Percentiles rank a stretch among this genome's conserved stretches.
Evolutionary conservation across 2,888 invertebrate genomes (phyloP).

Genomic region (Quadriops clusia): DNA sequence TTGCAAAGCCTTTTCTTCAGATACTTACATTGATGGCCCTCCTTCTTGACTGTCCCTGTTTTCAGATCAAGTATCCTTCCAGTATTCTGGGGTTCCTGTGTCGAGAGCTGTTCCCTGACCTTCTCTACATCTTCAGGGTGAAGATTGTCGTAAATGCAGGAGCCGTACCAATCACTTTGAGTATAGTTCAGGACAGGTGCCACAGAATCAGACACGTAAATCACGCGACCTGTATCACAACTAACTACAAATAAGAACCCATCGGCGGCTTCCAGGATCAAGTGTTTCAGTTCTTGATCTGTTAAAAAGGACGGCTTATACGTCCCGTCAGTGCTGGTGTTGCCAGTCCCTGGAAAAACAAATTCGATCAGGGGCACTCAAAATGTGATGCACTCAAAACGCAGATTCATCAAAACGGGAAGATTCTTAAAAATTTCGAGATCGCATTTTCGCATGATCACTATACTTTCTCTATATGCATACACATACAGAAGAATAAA

Average conservation of each 20-base stretch:
- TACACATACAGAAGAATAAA: neutral
- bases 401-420: too few relatives aligned
- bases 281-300: slow-evolving; percentile 96
- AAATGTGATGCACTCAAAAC: too few relatives aligned
- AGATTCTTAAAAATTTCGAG: too few relatives aligned
- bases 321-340: slow-evolving; percentile 91
- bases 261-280: slow-evolving; percentile 97
- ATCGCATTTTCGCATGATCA: too few relatives aligned
- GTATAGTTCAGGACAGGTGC: slow-evolving; percentile 94
- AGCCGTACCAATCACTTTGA: slow-evolving; percentile 96
- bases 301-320: slow-evolving; percentile 98
- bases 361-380: slow-evolving; percentile 3
- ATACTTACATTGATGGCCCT: slow-evolving; percentile 96
- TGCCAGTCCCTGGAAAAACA: slow-evolving; percentile 69
- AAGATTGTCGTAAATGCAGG: slow-evolving; percentile 89
- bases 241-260: slow-evolving; percentile 95
- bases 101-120: slow-evolving; percentile 92
- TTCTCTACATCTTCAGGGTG: slow-evolving; percentile 97
- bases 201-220: slow-evolving; percentile 98
- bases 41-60: slow-evolving; percentile 97
- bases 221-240: slow-evolving; percentile 92
- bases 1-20: too few relatives aligned
- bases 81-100: slow-evolving; percentile 91
- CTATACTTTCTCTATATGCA: too few relatives aligned
- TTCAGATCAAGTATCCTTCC: slow-evolving; percentile 94